Base-by-base conservation (phyloP, 1,140 invertebrate species). In the Brachionus rubens region DNA sequence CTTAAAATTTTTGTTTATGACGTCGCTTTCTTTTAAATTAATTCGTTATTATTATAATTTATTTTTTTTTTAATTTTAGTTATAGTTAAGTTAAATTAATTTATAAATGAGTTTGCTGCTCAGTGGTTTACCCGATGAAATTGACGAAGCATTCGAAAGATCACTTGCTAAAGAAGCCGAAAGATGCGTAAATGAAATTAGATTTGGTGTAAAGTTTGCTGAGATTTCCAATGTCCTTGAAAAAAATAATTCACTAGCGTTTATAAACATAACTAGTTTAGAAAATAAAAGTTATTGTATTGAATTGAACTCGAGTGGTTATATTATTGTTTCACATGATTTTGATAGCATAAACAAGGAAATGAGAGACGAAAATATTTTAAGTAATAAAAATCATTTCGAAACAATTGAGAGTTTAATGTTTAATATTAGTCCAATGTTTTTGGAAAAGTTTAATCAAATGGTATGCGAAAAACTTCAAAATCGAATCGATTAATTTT, bases 351-450 rank as follows among this genome's bases (percentile, higher is more conserved):
- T 24, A 70, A 41, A 70, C 24, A 10, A 47, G 14, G 21, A 14
- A 16, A 16, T 46, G 12, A 70, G 12, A 7, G n/a, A 70, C 28
- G 3, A 43, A 50, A 47, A 46, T 70, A 28, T 21, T 28, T 16
- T 30, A 14, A 21, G 46, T 5, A 24, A n/a, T n/a, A 36, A 19
- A 14, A 67, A 67, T 12, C 14, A 47, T 7, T 70, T 33, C 33
- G 67, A 70, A 30, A 70, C 67, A 48, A 50, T 70, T 24, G 67
- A 70, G 19, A 36, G 26, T 19, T 21, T 70, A 16, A 70, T 70
- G 67, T 33, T 46, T 36, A 43, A 5, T 3, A 70, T 70, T 48
- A 70, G 67, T 33, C 67, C 67, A 30, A 21, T 33, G 33, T 70
- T 47, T 50, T 28, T 16, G 28, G 12, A 70, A 47, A 70, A 47